Percentiles rank a stretch among this genome's conserved stretches.
phyloP scores from a whole-genome alignment of 2,888 invertebrate species.

The Ethmia dodecea region DNA sequence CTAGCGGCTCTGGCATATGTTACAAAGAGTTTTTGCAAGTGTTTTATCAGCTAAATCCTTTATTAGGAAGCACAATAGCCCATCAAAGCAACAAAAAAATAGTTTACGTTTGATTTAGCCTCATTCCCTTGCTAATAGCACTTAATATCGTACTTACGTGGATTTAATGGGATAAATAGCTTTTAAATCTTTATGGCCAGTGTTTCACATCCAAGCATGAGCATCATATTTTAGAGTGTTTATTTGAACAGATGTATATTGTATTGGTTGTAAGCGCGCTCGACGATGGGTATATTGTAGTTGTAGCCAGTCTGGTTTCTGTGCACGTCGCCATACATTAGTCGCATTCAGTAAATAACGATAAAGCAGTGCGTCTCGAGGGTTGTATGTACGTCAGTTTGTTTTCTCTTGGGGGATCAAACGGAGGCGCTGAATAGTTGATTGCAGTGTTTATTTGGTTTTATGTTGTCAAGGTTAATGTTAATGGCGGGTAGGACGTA shows the following conservation, averaged over 20 bases:
- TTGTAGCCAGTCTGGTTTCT: conserved; percentile 46
- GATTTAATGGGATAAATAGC: conserved; percentile 7
- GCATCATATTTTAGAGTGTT: conserved; percentile 38
- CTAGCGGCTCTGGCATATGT: too few relatives aligned
- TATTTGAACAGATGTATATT: conserved; percentile 42
- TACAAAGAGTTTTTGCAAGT: too few relatives aligned
- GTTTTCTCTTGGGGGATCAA: conserved; percentile 32
- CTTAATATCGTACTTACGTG: background rate
- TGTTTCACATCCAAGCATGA: conserved; percentile 9
- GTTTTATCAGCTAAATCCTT: too few relatives aligned
- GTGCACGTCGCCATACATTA: conserved; percentile 60
- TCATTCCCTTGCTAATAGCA: conserved; percentile 3
- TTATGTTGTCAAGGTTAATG: conserved; percentile 48
- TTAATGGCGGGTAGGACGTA: conserved; percentile 12
- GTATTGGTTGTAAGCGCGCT: conserved; percentile 25
- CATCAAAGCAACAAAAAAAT: too few relatives aligned
- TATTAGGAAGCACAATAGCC: too few relatives aligned
- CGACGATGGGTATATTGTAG: conserved; percentile 44
- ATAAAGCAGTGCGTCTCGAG: conserved; percentile 39
- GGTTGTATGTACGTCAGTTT: conserved; percentile 53
- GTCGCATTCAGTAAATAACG: conserved; percentile 50
- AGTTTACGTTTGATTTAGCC: conserved; percentile 5
- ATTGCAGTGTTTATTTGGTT: conserved; percentile 28
- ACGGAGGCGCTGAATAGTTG: conserved; percentile 30
- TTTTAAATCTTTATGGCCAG: conserved; percentile 4